phyloP scores from a whole-genome alignment of 2,113 vertebrate genomes.

The Sander vitreus region DNA sequence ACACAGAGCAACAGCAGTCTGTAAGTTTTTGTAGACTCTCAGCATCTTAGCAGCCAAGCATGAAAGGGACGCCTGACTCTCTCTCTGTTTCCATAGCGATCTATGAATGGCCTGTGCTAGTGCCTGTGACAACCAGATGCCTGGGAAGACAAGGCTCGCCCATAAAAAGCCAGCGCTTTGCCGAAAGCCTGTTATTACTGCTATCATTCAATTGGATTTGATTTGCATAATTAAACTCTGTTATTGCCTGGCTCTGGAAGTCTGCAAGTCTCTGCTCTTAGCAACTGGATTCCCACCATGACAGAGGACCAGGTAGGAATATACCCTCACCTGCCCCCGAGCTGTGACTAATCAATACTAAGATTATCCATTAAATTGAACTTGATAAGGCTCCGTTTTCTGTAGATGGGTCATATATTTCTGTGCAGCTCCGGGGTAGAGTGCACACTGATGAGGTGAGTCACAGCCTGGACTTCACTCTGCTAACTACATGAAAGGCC shows the following conservation, averaged over 20 bases:
- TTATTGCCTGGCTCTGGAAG: constrained; percentile 68
- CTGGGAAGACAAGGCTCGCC: constrained; percentile 73
- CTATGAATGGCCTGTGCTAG: constrained; percentile 73
- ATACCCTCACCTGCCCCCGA: constrained; percentile 43
- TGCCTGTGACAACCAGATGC: constrained; percentile 74
- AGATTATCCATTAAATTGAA: constrained; percentile 64
- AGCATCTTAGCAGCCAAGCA: constrained; percentile 62
- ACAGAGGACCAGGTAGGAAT: constrained; percentile 40
- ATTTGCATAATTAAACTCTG: constrained; percentile 84
- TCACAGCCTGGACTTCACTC: constrained; percentile 55
- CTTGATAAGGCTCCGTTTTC: constrained; percentile 60
- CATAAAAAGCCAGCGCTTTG: constrained; percentile 73
- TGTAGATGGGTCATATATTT: constrained; percentile 54
- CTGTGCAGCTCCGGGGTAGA: constrained; percentile 44
- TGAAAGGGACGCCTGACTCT: constrained; percentile 72
- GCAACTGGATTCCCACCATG: constrained; percentile 23
- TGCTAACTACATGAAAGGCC: constrained; percentile 61
- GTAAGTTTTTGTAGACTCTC: constrained; percentile 63
- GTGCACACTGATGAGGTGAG: constrained; percentile 61
- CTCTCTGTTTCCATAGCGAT: constrained; percentile 78
- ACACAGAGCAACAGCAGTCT: constrained; percentile 43
- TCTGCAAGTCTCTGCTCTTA: constrained; percentile 59
- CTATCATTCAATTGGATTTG: constrained; percentile 83
- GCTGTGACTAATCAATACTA: constrained; percentile 61
- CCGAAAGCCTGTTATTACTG: constrained; percentile 81